Conservation (phyloP, 1,140 invertebrate species). For the Bombus impatiens region DNA sequence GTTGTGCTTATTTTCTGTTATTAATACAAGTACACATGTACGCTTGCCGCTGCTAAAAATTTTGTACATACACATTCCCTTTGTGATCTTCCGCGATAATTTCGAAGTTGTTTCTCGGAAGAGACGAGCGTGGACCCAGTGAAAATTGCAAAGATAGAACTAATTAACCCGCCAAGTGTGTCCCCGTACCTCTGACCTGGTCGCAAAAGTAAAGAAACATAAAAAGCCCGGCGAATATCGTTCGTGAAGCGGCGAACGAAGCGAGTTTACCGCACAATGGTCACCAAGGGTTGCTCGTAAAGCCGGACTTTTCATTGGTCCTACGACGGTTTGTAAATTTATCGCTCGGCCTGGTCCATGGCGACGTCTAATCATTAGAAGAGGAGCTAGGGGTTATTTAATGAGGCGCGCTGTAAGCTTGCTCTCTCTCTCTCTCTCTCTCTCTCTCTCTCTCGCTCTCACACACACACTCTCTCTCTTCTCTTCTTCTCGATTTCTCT, state of each 20-base stretch:
- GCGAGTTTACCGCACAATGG: not conserved
- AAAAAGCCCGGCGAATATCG: not conserved
- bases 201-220: slow-evolving; percentile 5
- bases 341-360: slow-evolving; percentile 31
- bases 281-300: slow-evolving; percentile 25
- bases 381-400: slow-evolving; percentile 55
- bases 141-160: not conserved
- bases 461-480: not conserved
- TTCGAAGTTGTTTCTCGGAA: not conserved
- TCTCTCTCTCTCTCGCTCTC: not conserved
- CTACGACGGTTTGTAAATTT: slow-evolving; percentile 50
- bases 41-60: not conserved
- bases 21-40: not conserved
- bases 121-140: no score
- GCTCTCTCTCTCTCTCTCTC: not conserved
- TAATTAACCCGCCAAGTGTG: not conserved
- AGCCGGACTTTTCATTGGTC: slow-evolving; percentile 25
- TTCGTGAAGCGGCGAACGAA: no score
- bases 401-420: slow-evolving; percentile 61
- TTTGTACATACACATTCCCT: not conserved
- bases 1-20: not conserved
- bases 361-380: slow-evolving; percentile 55
- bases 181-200: no score
- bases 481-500: not conserved
- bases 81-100: not conserved